Base-by-base conservation (phyloP, 2,113 vertebrate species). In the Rynchops niger region DNA sequence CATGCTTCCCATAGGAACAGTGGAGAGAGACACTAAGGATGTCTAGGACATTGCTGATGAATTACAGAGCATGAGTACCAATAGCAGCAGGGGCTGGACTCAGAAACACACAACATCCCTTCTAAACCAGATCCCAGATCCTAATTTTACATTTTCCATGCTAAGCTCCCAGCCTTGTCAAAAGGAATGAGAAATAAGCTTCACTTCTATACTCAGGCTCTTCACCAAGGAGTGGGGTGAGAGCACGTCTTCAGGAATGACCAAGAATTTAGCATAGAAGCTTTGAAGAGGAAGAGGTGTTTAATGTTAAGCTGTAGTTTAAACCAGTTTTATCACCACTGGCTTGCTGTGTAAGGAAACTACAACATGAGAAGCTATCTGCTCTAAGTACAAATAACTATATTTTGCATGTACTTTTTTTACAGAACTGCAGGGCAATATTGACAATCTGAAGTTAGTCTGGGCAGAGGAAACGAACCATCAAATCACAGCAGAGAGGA, bases 401-500 rank as follows among this genome's bases (percentile, higher is more conserved):
- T 82, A 85, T 95, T 93, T 92, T 95, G 86, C 80, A n/a, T 70
- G 47, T 88, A 26, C 32, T 69, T 86, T 83, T 92, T 77, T 74
- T 52, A 91, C 11, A 62, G 52, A 82, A 71, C 86, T 88, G 83
- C 83, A 67, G 85, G 86, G 73, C 61, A 65, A 18, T 95, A 73
- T 56, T 95, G 91, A 84, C 88, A 92, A 85, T 87, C 79, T 59
- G 77, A 91, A 92, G 94, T 91, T 86, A 85, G 89, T 73, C 79
- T 95, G 86, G 84, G 94, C 82, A 94, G 89, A 88, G 86, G 93
- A 97, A 97, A 95, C 95, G 95, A 95, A 87, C 94, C 96, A 47
- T 95, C 86, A 95, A 82, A 85, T 96, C 93, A 95, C 93, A 87
- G 73, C 92, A 85, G 91, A 96, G 84, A 92, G 83, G 81, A 45